Evolutionary conservation across 2,797 vertebrate species (phyloP).

Genomic region (Peromyscus eremicus): DNA sequence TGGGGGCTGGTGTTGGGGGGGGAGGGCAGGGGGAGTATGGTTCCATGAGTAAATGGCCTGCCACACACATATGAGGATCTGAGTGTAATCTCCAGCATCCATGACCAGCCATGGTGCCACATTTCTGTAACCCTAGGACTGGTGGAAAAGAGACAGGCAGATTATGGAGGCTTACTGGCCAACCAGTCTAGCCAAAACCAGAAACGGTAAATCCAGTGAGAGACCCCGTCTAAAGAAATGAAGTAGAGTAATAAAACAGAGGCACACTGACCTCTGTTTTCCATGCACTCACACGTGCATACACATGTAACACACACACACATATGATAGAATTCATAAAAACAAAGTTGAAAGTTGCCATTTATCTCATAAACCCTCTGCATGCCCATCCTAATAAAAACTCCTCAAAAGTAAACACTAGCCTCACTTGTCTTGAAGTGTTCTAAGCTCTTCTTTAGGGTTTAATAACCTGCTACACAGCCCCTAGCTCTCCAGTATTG

Average conservation of each 20-base stretch:
- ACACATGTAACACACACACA: not conserved
- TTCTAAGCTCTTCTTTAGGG: not conserved
- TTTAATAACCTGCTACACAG: not conserved
- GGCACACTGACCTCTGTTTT: not conserved
- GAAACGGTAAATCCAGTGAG: not conserved
- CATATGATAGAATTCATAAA: not conserved
- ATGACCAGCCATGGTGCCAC: too few species aligned
- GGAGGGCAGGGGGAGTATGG: not conserved
- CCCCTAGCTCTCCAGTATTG: not conserved
- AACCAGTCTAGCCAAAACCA: not conserved
- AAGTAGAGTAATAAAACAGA: not conserved
- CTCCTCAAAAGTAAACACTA: not conserved
- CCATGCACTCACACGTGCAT: not conserved
- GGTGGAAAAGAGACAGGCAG: not conserved
- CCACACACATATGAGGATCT: not conserved
- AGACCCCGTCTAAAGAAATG: not conserved
- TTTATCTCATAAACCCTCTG: not conserved
- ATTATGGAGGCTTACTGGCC: not conserved
- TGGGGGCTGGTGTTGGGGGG: not conserved
- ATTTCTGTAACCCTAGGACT: not conserved
- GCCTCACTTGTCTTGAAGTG: not conserved
- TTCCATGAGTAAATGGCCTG: not conserved
- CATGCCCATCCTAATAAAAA: not conserved
- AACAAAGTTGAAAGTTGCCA: slow-evolving; percentile 11
- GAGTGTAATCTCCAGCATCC: not conserved